A percentile compares a stretch with the other conserved stretches of the same genome.
Evolutionary conservation across 2,797 vertebrate genomes (phyloP).

Genomic region (Fundulus diaphanus): DNA sequence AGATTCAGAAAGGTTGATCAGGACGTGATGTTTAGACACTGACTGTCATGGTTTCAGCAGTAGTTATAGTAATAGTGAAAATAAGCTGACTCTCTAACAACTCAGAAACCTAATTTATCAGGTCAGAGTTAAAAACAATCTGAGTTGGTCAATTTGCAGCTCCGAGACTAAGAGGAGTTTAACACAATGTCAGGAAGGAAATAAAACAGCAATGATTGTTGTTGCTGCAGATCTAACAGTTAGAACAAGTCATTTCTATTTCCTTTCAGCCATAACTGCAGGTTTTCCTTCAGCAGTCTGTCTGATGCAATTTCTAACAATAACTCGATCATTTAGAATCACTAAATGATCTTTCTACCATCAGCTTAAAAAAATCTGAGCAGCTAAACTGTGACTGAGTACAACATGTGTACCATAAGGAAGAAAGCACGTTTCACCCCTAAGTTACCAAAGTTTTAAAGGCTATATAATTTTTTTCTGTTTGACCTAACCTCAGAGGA

Average conservation of each 20-base stretch:
- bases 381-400: not conserved
- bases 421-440: not conserved
- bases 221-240: no score
- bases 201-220: conserved; percentile 74
- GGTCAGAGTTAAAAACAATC: no score
- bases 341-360: no score
- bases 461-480: not conserved
- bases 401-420: not conserved
- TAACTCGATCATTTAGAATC: no score
- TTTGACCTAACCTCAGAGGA: not conserved
- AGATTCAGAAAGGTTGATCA: conserved; percentile 29
- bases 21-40: no score
- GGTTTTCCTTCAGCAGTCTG: conserved; percentile 58
- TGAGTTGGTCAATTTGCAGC: no score
- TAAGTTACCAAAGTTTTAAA: not conserved
- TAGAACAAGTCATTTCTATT: not conserved
- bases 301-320: not conserved
- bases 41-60: no score
- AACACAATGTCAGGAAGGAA: conserved; percentile 61
- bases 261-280: conserved; percentile 83
- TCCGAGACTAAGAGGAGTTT: no score
- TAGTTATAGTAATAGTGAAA: no score
- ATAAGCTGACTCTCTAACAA: no score
- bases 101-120: no score
- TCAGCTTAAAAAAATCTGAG: not conserved